Evolutionary conservation across 2,888 invertebrate genomes (phyloP).

Genomic region (Nowickia ferox): DNA sequence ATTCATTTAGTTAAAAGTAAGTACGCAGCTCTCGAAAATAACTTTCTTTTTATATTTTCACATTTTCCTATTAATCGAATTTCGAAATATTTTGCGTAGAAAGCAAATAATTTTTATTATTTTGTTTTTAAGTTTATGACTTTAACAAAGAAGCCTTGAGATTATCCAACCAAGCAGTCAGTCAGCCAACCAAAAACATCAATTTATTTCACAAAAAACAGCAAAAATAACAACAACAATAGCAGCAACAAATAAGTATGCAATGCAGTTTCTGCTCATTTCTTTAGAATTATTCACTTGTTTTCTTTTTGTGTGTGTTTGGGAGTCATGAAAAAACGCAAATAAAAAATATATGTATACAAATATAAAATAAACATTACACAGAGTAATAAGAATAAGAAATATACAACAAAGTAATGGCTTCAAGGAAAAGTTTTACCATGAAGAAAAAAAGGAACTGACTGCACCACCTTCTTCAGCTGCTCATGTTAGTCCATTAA

Average conservation of each 20-base stretch:
- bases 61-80: slow-evolving; percentile 71
- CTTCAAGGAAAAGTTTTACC: slow-evolving; percentile 59
- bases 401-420: slow-evolving; percentile 70
- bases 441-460: slow-evolving; percentile 8
- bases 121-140: slow-evolving; percentile 65
- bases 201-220: slow-evolving; percentile 8
- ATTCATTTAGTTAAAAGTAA: neutral
- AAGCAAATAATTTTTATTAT: slow-evolving; percentile 70
- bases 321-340: slow-evolving; percentile 70
- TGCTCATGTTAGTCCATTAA: slow-evolving; percentile 73
- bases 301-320: slow-evolving; percentile 38
- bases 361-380: slow-evolving; percentile 75
- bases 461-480: slow-evolving; percentile 44
- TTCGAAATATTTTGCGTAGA: slow-evolving; percentile 71
- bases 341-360: slow-evolving; percentile 73
- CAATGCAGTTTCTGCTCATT: slow-evolving; percentile 60
- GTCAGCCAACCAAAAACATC: slow-evolving; percentile 58
- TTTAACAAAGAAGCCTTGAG: slow-evolving; percentile 55
- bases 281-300: slow-evolving; percentile 22
- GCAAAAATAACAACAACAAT: neutral
- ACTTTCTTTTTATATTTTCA: slow-evolving; percentile 52
- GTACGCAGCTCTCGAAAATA: slow-evolving; percentile 29
- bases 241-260: slow-evolving; percentile 45
- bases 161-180: slow-evolving; percentile 61
- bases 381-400: slow-evolving; percentile 74